phyloP scores from a whole-genome alignment of 2,113 vertebrate genomes.

The Pavo muticus region DNA sequence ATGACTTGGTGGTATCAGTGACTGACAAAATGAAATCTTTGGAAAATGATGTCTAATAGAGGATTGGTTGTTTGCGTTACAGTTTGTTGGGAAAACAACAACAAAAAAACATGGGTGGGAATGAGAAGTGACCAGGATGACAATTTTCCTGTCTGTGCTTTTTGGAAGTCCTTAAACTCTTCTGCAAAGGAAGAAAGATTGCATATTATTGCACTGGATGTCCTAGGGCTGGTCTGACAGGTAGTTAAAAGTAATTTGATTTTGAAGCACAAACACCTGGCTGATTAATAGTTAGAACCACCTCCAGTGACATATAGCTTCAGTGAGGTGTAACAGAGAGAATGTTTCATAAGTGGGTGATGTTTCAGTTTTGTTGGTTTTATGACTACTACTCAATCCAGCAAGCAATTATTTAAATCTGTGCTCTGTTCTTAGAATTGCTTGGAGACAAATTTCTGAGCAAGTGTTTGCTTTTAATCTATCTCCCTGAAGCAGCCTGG shows the following conservation, averaged over 20 bases:
- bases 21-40: background rate
- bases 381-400: background rate
- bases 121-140: background rate
- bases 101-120: background rate
- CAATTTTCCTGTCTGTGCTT: background rate
- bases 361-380: constrained; percentile 3
- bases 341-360: constrained; percentile 28
- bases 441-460: background rate
- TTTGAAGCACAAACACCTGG: constrained; percentile 5
- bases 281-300: constrained; percentile 4
- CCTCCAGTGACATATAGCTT: background rate
- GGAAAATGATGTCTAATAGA: background rate
- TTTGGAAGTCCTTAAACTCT: background rate
- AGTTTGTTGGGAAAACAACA: background rate
- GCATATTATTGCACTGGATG: background rate
- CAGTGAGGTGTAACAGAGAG: background rate
- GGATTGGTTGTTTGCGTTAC: background rate
- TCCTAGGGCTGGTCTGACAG: background rate
- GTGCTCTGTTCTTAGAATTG: background rate
- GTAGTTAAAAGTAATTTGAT: rapidly evolving
- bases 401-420: constrained; percentile 4
- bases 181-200: background rate
- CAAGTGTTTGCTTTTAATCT: background rate
- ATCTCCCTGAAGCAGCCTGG: background rate
- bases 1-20: background rate